phyloP scores from a whole-genome alignment of 2,113 vertebrate species.

The Lathamus discolor region DNA sequence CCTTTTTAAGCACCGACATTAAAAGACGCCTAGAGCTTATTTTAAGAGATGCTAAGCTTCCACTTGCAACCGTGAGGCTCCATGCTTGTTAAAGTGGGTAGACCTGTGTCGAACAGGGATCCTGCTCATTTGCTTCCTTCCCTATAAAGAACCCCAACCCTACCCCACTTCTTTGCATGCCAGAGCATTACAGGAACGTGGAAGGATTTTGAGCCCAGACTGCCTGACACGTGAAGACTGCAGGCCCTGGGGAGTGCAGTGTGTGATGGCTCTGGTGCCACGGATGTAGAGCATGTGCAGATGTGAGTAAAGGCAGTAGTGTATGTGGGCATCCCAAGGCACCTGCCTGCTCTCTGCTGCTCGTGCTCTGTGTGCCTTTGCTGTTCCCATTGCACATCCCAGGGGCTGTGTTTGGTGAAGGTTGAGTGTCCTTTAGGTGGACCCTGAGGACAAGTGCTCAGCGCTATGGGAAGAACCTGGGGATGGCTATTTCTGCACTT shows the following conservation, averaged over 20 bases:
- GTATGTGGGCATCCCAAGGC: neutral
- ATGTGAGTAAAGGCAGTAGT: neutral
- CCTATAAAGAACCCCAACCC: neutral
- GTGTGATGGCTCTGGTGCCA: neutral
- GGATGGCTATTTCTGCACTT: neutral
- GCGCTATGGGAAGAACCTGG: neutral
- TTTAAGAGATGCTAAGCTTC: conserved; percentile 61
- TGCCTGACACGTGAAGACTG: neutral
- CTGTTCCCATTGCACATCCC: neutral
- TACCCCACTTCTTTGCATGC: neutral
- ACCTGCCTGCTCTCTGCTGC: neutral
- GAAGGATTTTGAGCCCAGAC: neutral
- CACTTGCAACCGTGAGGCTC: neutral
- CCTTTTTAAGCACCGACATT: conserved; percentile 16
- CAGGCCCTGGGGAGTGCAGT: neutral
- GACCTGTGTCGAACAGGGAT: neutral
- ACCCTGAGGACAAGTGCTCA: neutral
- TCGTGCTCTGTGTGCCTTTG: neutral
- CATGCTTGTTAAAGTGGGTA: neutral
- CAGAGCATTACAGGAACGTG: neutral
- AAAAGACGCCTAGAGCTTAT: conserved; percentile 4
- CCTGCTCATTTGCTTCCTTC: neutral
- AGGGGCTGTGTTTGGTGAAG: neutral
- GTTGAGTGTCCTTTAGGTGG: neutral
- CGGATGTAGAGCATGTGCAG: neutral